Base-by-base conservation (phyloP, 2,797 vertebrate genomes). In the Borostomias antarcticus region DNA sequence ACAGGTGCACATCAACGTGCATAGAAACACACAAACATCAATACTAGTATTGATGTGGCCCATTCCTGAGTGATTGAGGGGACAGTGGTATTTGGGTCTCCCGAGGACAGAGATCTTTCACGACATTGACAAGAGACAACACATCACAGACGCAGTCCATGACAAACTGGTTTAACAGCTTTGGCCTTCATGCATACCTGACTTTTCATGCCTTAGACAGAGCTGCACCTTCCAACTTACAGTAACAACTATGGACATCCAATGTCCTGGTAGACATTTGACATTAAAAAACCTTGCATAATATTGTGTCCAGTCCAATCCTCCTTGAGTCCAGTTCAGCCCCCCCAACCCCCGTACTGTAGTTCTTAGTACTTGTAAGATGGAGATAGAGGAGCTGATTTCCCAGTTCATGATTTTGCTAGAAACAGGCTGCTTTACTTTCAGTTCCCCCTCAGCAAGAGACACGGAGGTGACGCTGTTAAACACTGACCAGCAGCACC, bases 401-500 rank as follows among this genome's bases (percentile, higher is more conserved):
- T 17, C 58, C n/a, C 10, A 15, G 28, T 25, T 45, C 28, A 9
- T 1, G 43, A 17, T 15, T 52, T 26, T 52, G 23, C 29, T 32
- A 52, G 13, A 4, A 5, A 53, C 52, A 58, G 37, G 11, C 13
- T 9, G 30, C 23, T 15, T 58, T 37, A 52, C 58, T 58, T 37
- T 40, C 35, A 19, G 32, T 48, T 15, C 47, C 29, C 61, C 28
- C 29, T 59, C 21, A 56, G 54, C 30, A 23, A 28, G 25, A 11
- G 19, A 48, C 26, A 5, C 9, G 57, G 35, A 62, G 53, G 52
- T 64, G 52, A 64, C 17, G 13, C 32, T 4, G 59, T 68, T 52
- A 72, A 62, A 53, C 59, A 58, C 51, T 58, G 63, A 72, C 40
- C 37, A 40, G 57, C 45, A 58, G 7, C 1, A 37, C 7, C 35